A percentile compares a stretch with the other conserved stretches of the same genome.
phyloP scores from a whole-genome alignment of 2,888 invertebrate species.

The Loripinus fragilis region DNA sequence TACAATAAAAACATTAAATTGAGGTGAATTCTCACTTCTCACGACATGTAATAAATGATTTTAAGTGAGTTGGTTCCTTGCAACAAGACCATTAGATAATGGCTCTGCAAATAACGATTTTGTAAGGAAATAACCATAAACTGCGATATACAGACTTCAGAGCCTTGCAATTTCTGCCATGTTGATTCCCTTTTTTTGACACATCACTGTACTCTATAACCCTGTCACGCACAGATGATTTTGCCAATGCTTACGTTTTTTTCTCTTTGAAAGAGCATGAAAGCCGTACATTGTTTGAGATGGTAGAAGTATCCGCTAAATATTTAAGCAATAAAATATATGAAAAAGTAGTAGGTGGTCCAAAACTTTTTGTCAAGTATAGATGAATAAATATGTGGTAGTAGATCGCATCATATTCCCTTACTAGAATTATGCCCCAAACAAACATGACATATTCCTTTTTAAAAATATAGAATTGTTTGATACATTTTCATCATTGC shows the following conservation, averaged over 20 bases:
- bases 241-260: too few species aligned
- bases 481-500: too few species aligned
- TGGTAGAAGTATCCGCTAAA: neutral
- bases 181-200: neutral
- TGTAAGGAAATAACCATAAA: too few species aligned
- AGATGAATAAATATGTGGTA: too few species aligned
- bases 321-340: too few species aligned
- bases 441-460: too few species aligned
- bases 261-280: neutral
- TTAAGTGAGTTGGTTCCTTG: neutral
- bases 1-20: neutral
- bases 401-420: too few species aligned
- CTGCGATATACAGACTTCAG: neutral
- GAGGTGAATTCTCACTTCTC: neutral
- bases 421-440: too few species aligned
- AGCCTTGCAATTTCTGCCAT: neutral
- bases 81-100: neutral
- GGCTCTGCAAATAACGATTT: neutral
- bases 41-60: neutral
- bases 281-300: neutral
- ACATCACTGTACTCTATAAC: neutral
- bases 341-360: too few species aligned
- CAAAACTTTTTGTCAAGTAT: too few species aligned
- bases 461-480: too few species aligned
- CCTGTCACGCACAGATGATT: too few species aligned